phyloP scores from a whole-genome alignment of 92 coral and sea anemone genomes.

The Bergia puertoricense region DNA sequence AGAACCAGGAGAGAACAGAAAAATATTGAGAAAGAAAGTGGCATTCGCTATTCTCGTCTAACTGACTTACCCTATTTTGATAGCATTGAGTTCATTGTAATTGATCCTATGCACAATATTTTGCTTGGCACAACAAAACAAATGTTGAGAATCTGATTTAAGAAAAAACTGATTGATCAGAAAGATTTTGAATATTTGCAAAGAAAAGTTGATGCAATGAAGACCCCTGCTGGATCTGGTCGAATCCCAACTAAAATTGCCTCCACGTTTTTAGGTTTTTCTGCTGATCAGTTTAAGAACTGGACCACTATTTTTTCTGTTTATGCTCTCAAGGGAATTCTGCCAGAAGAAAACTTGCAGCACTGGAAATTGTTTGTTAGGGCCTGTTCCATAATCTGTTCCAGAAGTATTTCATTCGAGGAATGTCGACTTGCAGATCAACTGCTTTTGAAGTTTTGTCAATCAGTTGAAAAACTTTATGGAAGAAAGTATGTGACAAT shows the following conservation, averaged over 20 bases:
- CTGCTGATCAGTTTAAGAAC: slow-evolving; percentile 67
- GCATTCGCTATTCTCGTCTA: slow-evolving; percentile 38
- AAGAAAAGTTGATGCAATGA: slow-evolving; percentile 29
- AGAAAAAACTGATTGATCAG: background rate
- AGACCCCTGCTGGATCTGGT: slow-evolving; percentile 44
- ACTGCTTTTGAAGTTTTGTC: slow-evolving; percentile 46
- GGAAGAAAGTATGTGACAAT: slow-evolving; percentile 46
- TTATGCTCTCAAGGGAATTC: slow-evolving; percentile 48
- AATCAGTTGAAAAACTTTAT: slow-evolving; percentile 49
- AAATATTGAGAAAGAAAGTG: slow-evolving; percentile 34
- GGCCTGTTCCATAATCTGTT: slow-evolving; percentile 52
- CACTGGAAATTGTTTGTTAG: slow-evolving; percentile 57
- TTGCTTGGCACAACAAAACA: slow-evolving; percentile 44
- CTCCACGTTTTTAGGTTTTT: slow-evolving; percentile 57
- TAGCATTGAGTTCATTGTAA: slow-evolving; percentile 31
- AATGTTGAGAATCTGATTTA: slow-evolving; percentile 25
- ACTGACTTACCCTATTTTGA: slow-evolving; percentile 46
- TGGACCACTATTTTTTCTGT: slow-evolving; percentile 56
- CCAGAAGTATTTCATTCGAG: slow-evolving; percentile 18
- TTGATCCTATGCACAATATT: slow-evolving; percentile 56
- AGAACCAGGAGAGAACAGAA: background rate
- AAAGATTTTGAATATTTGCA: slow-evolving; percentile 38
- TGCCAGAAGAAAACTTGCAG: slow-evolving; percentile 48
- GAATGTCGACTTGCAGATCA: slow-evolving; percentile 44
- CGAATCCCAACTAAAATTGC: slow-evolving; percentile 55